A percentile compares a stretch with the other conserved stretches of the same genome.
Evolutionary conservation across 2,113 vertebrate species (phyloP).

Genomic region (Rostratula benghalensis): DNA sequence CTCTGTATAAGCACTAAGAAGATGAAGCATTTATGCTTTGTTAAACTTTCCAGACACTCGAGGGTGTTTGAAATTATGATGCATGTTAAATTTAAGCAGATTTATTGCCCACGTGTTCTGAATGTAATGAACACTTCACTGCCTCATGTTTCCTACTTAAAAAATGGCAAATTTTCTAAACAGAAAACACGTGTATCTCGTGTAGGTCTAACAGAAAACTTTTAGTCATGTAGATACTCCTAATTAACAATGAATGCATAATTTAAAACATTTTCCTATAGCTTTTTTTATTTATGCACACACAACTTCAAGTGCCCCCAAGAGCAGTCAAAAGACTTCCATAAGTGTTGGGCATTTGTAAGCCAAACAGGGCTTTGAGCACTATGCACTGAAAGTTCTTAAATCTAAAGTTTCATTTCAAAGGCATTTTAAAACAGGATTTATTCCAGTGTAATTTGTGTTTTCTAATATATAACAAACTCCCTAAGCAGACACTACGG

Average conservation of each 20-base stretch:
- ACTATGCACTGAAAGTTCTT: neutral
- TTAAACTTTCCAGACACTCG: conserved; percentile 38
- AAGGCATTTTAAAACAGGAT: neutral
- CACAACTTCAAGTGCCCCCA: neutral
- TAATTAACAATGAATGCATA: neutral
- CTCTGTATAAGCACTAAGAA: neutral
- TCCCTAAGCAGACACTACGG: neutral
- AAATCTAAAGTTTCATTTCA: neutral
- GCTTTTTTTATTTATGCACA: neutral
- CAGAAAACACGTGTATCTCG: neutral
- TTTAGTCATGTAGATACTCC: neutral
- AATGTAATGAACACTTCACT: neutral
- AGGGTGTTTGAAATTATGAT: conserved; percentile 52
- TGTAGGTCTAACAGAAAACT: neutral
- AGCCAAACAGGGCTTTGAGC: neutral
- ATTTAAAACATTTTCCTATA: neutral
- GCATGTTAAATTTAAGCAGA: conserved; percentile 45
- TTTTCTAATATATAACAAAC: neutral
- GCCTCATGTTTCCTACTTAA: neutral
- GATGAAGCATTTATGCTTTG: conserved; percentile 30
- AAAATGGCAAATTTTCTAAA: neutral
- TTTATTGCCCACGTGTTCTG: neutral
- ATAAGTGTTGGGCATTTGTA: neutral
- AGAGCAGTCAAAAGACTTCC: neutral
- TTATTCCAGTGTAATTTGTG: neutral